Evolutionary conservation across 2,888 invertebrate genomes (phyloP).

Genomic region (Heteropelma amictum): DNA sequence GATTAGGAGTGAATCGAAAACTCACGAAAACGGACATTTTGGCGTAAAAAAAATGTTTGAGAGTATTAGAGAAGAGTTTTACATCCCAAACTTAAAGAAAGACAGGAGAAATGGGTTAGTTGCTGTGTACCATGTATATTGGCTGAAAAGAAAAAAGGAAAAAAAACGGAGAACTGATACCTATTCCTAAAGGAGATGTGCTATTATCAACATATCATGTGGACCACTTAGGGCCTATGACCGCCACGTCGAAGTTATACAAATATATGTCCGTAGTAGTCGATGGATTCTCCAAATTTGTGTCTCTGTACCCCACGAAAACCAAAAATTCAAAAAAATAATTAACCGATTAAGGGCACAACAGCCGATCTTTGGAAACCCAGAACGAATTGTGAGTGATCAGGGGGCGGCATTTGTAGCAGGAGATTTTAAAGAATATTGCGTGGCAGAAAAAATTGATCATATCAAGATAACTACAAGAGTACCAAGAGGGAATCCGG

Average conservation of each 20-base stretch:
- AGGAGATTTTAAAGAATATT: constrained; percentile 36
- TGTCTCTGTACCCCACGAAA: background rate
- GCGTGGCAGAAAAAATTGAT: constrained; percentile 29
- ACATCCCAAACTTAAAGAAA: background rate
- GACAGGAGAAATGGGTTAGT: background rate
- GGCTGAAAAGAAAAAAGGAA: too few species aligned
- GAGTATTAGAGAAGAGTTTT: background rate
- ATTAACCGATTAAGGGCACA: constrained; percentile 61
- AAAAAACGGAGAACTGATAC: too few species aligned
- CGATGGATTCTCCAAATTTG: background rate
- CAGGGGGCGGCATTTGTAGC: constrained; percentile 62
- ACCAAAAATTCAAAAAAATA: background rate
- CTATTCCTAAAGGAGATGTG: too few species aligned
- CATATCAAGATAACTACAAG: constrained; percentile 64
- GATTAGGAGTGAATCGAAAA: background rate
- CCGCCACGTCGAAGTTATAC: background rate
- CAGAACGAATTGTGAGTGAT: constrained; percentile 70
- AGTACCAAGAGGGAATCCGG: constrained; percentile 55
- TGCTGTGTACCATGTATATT: background rate
- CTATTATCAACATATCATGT: background rate
- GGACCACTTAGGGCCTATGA: background rate
- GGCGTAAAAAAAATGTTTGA: background rate
- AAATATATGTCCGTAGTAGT: background rate
- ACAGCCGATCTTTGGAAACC: constrained; percentile 71
- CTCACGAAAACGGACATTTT: background rate